Percentiles rank a stretch among this genome's conserved stretches.
Evolutionary conservation across 2,888 invertebrate genomes (phyloP).

Genomic region (Orthonychiurus folsomi): DNA sequence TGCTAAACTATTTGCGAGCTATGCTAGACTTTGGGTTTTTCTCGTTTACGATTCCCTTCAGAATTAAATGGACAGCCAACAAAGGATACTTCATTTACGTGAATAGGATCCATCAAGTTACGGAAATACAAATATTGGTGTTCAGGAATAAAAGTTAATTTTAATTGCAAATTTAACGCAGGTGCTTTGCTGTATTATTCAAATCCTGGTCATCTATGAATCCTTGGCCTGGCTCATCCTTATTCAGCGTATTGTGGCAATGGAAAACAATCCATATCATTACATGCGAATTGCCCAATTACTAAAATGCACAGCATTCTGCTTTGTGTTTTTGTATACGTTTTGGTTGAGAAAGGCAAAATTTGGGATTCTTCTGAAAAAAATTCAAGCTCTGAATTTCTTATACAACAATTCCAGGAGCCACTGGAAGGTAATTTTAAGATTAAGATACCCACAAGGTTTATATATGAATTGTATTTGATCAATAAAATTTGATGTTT

Average conservation of each 20-base stretch:
- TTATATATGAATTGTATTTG: neutral
- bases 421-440: neutral
- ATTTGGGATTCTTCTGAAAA: neutral
- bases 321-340: slow-evolving; percentile 4
- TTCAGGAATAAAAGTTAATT: neutral
- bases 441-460: neutral
- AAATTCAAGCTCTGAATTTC: neutral
- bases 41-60: neutral
- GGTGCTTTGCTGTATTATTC: neutral
- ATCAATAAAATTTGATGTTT: neutral
- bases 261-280: slow-evolving; percentile 1
- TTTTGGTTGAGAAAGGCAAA: neutral
- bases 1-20: neutral
- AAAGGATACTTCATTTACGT: neutral
- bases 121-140: neutral
- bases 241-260: neutral
- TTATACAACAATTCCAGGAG: neutral
- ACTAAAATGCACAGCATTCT: neutral
- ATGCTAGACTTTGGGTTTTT: slow-evolving; percentile 2
- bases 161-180: neutral
- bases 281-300: slow-evolving; percentile 7
- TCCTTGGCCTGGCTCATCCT: neutral
- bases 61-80: neutral
- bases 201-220: slow-evolving; percentile 9
- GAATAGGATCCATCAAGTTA: neutral